A percentile compares a stretch with the other conserved stretches of the same genome.
These are phyloP conservation scores for Zaprionus kolodkinae DNA, from an alignment of 1,140 invertebrate species.

Conservation along the genomic window DNA sequence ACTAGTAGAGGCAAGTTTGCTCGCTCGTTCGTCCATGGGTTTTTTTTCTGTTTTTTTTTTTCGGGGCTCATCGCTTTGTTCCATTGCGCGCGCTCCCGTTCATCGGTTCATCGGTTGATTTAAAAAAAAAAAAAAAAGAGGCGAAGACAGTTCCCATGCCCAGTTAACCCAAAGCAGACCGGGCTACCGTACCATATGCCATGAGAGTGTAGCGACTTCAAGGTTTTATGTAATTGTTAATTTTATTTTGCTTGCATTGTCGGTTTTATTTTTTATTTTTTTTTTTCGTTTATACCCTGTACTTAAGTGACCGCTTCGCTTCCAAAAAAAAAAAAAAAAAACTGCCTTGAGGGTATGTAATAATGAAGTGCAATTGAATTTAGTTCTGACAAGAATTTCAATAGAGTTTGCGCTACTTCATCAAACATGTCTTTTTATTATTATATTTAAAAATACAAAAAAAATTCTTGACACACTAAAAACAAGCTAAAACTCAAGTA, in stretches of 20 bases:
- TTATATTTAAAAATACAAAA: too few relatives aligned
- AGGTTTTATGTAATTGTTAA: constrained; percentile 76
- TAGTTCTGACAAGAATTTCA: background rate
- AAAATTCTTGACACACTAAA: too few relatives aligned
- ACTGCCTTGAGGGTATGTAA: too few relatives aligned
- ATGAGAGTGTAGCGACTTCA: constrained; percentile 26
- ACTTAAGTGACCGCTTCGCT: background rate
- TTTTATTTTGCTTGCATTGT: constrained; percentile 39
- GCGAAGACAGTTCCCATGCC: constrained; percentile 65
- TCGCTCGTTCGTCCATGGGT: constrained; percentile 12
- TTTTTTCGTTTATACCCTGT: constrained; percentile 50
- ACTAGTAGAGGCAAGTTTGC: constrained; percentile 51
- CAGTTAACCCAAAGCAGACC: constrained; percentile 30
- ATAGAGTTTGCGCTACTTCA: background rate
- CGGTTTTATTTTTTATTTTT: constrained; percentile 4
- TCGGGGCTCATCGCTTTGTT: background rate
- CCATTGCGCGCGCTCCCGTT: constrained; percentile 15
- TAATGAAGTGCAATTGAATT: too few relatives aligned
- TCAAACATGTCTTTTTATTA: too few relatives aligned
- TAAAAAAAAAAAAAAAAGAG: constrained; percentile 42
- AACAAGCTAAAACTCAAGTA: background rate
- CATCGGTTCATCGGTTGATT: constrained; percentile 30
- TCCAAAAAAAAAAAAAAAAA: too few relatives aligned
- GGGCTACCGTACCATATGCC: background rate
- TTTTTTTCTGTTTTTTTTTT: background rate